Percentiles rank a stretch among this genome's conserved stretches.
Conservation (phyloP, 2,797 vertebrate genomes). For the Iguana delicatissima region DNA sequence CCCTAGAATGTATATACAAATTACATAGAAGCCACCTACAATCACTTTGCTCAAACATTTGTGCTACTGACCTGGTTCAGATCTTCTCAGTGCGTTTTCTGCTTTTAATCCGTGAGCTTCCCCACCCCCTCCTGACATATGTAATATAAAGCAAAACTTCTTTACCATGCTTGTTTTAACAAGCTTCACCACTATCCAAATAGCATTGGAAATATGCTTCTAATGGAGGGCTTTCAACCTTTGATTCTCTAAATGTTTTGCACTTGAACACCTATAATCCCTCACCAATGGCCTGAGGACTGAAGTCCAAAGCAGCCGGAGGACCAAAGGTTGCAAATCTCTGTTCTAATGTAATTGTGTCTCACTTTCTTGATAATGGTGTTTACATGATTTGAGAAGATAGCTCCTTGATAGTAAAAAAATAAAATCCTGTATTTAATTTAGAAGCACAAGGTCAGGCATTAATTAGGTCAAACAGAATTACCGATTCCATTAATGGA, state of each 20-base stretch:
- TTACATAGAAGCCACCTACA: background rate
- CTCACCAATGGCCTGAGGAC: too few species aligned
- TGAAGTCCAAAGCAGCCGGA: too few species aligned
- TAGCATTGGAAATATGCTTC: background rate
- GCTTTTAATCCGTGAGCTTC: background rate
- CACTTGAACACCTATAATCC: too few species aligned
- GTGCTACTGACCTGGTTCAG: background rate
- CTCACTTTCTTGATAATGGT: background rate
- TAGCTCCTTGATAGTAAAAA: slow-evolving; percentile 9
- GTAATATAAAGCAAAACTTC: background rate
- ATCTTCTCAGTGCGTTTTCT: background rate
- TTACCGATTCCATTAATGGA: background rate
- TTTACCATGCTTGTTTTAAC: background rate
- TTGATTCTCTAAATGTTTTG: too few species aligned
- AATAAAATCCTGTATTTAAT: background rate
- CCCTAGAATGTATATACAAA: slow-evolving; percentile 6
- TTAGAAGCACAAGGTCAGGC: background rate
- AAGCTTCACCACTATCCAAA: slow-evolving; percentile 1
- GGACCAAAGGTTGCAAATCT: too few species aligned
- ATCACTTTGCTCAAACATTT: background rate
- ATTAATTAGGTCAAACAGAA: slow-evolving; percentile 5
- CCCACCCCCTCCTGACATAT: background rate
- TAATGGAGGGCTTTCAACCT: background rate
- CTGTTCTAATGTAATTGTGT: background rate
- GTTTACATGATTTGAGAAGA: slow-evolving; percentile 3